Evolutionary conservation across 2,888 invertebrate species (phyloP), one percentile per base, ranked within the genome.

Genomic region (Lydus trimaculatus): DNA sequence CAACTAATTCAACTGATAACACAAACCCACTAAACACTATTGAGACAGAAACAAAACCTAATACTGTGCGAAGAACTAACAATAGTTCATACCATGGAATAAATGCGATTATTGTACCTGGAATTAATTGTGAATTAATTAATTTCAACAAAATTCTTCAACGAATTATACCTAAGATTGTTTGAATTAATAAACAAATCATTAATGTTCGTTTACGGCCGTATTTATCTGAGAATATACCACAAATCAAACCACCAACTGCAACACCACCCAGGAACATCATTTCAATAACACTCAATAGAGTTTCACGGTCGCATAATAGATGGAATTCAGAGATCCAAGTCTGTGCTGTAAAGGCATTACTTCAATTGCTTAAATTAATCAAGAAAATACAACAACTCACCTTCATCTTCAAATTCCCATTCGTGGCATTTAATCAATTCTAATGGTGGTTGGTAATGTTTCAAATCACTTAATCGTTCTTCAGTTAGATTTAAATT

Each of bases 1-100:
- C 93, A 4, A 94, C 93, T 65, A 93, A 86, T 83, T 94, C 94
- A 76, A 94, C 92, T 43, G 92, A 90, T 39, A 94, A 86, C 7
- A 94, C 94, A 77, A 94, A 92, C 31, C 92, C 93, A 48, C 93
- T 91, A 83, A 94, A 93, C 28, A 94, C 94, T 61, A 94, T 91
- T 20, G 94, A 93, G n/a, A 94, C 93, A 0, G 92, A 93, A 15
- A 92, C 91, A 75, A 92, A 89, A 0, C 94, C 94, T 82, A 93
- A 88, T 3, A 92, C 79, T 4, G 92, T 90, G 58, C 94, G 87
- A 58, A 94, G 87, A 0, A 90, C 84, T 59, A 92, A 87, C 84
- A 93, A 94, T 72, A 92, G 87, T 74, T 90, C 86, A 84, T 91
- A 92, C 74, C 91, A 91, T 23, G 91, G 90, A 4, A 90, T 89